Base-by-base conservation (phyloP, 1,140 invertebrate species). In the Thaumetopoea pityocampa region DNA sequence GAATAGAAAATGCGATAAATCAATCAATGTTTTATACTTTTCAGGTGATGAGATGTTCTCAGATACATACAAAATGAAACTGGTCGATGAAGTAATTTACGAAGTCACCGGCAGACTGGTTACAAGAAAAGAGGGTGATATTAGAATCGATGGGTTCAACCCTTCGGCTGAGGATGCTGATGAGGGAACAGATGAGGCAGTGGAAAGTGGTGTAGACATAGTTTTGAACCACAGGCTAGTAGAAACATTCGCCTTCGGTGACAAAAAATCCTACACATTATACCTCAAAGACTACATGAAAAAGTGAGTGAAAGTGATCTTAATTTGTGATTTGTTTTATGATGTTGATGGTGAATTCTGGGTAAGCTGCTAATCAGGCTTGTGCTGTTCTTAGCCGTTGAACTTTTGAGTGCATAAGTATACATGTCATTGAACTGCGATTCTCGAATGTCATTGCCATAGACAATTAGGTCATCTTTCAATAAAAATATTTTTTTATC, bases 281-380 rank as follows among this genome's bases (percentile, higher is more conserved):
- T 98, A 98, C 85, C 89, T 98, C 52, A 99, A 98, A 85, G 94
- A 95, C 56, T 98, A 96, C 85, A 98, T 98, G 93, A 98, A 98
- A 87, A 95, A 94, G 91, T 94, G 86, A 89, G 88, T 91, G 54
- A 36, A 46, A 30, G 15, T 20, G 20, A n/a, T 33, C 27, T 22
- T 0, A 10, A 27, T 16, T 27, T 10, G 24, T 37, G 35, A 12
- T 11, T 17, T 22, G 9, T 26, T 23, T 6, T 9, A 17, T 32
- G 8, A 20, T 35, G 33, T 15, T 16, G 4, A 29, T 19, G 7
- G 9, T 20, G n/a, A 14, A 14, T 8, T 29, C n/a, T 34, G 17
- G 8, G 17, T 7, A 35, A 22, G 19, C 1, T 19, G 28, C 7
- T 11, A 12, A n/a, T n/a, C 18, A 33, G 30, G 30, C 8, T 33